A percentile compares a stretch with the other conserved stretches of the same genome.
These are phyloP conservation scores for Cyanoramphus novaezelandiae DNA, from an alignment of 2,113 vertebrate species.

Conservation along the genomic window DNA sequence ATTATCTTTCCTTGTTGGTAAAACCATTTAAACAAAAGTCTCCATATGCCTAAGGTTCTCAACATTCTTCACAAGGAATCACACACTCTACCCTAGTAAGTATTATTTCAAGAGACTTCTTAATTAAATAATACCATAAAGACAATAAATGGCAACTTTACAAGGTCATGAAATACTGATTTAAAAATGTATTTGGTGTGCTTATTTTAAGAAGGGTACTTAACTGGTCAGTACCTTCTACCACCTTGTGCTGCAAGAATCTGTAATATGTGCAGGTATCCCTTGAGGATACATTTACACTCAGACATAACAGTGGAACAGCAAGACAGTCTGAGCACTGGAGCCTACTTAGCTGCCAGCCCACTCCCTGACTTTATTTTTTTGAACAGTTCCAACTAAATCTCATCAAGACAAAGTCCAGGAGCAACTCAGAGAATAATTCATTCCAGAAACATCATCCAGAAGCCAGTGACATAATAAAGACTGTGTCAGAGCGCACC, in stretches of 20 bases:
- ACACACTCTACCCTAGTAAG: not conserved
- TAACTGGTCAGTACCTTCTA: not conserved
- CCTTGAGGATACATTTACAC: not conserved
- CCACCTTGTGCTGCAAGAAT: not conserved
- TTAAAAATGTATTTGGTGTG: not conserved
- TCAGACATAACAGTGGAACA: not conserved
- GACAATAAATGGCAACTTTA: not conserved
- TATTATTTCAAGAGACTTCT: slow-evolving; percentile 1
- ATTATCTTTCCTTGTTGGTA: not conserved
- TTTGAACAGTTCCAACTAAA: not conserved
- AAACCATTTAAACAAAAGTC: slow-evolving; percentile 6
- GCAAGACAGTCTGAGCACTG: not conserved
- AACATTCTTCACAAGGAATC: not conserved
- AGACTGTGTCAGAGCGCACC: not conserved
- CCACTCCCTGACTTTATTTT: not conserved
- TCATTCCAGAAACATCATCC: not conserved
- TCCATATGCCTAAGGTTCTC: not conserved
- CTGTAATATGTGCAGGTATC: not conserved
- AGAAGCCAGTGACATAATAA: not conserved
- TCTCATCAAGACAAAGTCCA: slow-evolving; percentile 3
- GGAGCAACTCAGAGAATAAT: not conserved
- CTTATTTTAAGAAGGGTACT: slow-evolving; percentile 31
- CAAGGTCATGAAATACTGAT: not conserved
- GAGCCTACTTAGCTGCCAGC: not conserved
- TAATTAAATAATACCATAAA: slow-evolving; percentile 27